A percentile compares a stretch with the other conserved stretches of the same genome.
phyloP scores from a whole-genome alignment of 2,797 vertebrate species.

The Loriculus beryllinus region DNA sequence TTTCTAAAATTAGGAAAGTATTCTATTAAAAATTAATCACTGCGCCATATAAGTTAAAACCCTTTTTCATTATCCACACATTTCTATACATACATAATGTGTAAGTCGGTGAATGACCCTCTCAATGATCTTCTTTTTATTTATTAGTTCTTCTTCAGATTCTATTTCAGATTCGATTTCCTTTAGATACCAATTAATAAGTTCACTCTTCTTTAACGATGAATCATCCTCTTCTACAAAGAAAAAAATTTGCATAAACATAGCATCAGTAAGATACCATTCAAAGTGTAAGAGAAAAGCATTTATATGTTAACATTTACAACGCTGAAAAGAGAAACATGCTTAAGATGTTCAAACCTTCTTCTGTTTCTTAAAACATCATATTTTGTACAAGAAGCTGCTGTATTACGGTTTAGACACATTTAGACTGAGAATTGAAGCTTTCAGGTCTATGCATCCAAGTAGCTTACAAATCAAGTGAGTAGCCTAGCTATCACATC shows the following conservation, averaged over 20 bases:
- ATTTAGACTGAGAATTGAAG: not conserved
- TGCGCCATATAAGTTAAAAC: not conserved
- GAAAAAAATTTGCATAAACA: not conserved
- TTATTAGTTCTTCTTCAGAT: slow-evolving; percentile 93
- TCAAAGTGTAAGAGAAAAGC: not conserved
- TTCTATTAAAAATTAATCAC: not conserved
- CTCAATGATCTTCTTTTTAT: slow-evolving; percentile 93
- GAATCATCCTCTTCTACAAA: slow-evolving; percentile 88
- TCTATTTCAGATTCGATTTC: slow-evolving; percentile 98
- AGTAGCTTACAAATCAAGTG: not conserved
- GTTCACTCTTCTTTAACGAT: slow-evolving; percentile 87
- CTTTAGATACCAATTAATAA: slow-evolving; percentile 98
- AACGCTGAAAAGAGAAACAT: not conserved
- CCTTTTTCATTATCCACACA: not conserved
- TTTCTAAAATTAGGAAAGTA: not conserved
- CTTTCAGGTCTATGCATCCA: not conserved
- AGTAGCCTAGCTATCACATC: not conserved
- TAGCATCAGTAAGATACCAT: not conserved
- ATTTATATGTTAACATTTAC: not conserved
- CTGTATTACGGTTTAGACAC: not conserved
- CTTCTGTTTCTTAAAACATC: not conserved
- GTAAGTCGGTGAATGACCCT: slow-evolving; percentile 94
- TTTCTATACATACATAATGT: slow-evolving; percentile 86
- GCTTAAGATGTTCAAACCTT: not conserved
- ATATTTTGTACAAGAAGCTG: not conserved